Base-by-base conservation (phyloP, 2,888 invertebrate genomes). In the Tachina lurida region DNA sequence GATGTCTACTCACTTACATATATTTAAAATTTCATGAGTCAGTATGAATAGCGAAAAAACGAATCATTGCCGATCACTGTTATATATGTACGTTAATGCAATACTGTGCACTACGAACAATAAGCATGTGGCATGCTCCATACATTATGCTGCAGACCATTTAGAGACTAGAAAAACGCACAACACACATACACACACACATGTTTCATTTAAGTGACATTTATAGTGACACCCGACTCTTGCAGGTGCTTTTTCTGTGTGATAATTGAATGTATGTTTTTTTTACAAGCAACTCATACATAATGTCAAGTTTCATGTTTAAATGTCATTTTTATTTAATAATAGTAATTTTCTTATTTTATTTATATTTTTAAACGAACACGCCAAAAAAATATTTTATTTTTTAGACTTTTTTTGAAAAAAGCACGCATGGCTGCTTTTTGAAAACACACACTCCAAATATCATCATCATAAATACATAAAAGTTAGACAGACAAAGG, bases 281-380 rank as follows among this genome's bases (percentile, higher is more conserved):
- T 31, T 31, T 31, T 17, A 65, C 65, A 73, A 2, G 39, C 13
- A 67, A 67, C 31, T 73, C 31, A 45, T 47, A 31, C 62, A 79
- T 67, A 75, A 86, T 86, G 87, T 86, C 87, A 84, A 84, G 83
- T 84, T 86, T 84, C 87, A 86, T 86, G 86, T 86, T 80, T 83
- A 78, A 84, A 87, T 87, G 87, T 67, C 83, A 87, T 87, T 87
- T 86, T 80, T 80, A 82, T 85, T 86, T 87, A 86, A 81, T 87
- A 83, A 84, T 84, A 70, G 79, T 82, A 87, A 87, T 87, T 87
- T 63, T 76, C 71, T 79, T 78, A 56, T 78, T 75, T 78, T 62
- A 54, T 45, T 68, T 75, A 70, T 77, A 63, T n/a, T 56, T 39
- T 52, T 60, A 39, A 63, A 63, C 15, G 41, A 56, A 54, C 17